phyloP scores from a whole-genome alignment of 2,113 vertebrate genomes.

The Chauna torquata region DNA sequence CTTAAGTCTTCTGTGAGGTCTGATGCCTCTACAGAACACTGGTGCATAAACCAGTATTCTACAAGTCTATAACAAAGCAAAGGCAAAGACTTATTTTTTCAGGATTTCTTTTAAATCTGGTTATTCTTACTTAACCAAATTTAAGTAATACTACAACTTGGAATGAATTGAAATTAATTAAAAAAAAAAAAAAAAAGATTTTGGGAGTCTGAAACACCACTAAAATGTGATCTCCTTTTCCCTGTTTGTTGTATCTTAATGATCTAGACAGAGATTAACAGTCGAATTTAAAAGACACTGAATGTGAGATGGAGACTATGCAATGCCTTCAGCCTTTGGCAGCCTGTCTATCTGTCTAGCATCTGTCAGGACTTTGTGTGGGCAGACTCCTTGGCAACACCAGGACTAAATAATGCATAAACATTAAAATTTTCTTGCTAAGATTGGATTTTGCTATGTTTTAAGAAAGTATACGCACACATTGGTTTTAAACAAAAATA shows the following conservation, averaged over 20 bases:
- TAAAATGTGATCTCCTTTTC: not conserved
- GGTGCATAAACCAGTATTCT: not conserved
- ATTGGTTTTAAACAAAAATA: constrained; percentile 35
- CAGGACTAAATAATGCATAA: constrained; percentile 28
- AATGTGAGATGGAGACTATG: not conserved
- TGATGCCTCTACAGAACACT: not conserved
- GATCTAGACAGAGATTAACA: not conserved
- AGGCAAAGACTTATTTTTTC: not conserved
- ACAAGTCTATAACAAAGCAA: not conserved
- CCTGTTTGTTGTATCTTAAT: not conserved
- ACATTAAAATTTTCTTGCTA: constrained; percentile 24
- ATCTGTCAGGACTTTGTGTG: constrained; percentile 12
- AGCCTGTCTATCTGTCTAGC: not conserved
- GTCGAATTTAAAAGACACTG: constrained; percentile 10
- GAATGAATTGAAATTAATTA: not conserved
- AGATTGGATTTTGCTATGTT: not conserved
- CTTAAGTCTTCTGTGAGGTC: not conserved
- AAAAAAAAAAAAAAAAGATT: not conserved
- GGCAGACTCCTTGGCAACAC: constrained; percentile 27
- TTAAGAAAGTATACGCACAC: not conserved
- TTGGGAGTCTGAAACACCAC: not conserved
- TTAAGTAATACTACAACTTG: not conserved
- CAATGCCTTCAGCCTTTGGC: not conserved
- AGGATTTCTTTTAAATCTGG: not conserved
- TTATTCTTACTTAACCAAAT: not conserved